phyloP scores from a whole-genome alignment of 2,797 vertebrate genomes.

The Chelidonichthys spinosus region DNA sequence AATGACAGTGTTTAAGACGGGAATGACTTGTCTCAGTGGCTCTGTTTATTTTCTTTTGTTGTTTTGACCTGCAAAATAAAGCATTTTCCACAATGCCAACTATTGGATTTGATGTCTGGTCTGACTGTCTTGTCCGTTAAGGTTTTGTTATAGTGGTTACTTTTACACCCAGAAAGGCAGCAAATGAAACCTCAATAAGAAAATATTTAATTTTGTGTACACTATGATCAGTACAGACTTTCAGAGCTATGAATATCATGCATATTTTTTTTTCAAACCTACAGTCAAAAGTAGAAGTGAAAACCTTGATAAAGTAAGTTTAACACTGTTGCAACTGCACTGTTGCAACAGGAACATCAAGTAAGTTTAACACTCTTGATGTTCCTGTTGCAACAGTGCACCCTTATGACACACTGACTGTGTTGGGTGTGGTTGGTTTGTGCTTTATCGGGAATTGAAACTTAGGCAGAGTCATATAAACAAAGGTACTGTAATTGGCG shows the following conservation, averaged over 20 bases:
- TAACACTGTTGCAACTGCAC: background rate
- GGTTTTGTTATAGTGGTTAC: conserved; percentile 12
- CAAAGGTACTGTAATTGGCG: too few species aligned
- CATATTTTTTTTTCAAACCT: background rate
- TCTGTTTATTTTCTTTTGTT: conserved; percentile 71
- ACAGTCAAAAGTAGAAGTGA: background rate
- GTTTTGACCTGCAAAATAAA: conserved; percentile 82
- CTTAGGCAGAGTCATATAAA: too few species aligned
- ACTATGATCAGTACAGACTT: background rate
- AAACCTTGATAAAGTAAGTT: accelerated
- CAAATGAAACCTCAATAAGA: background rate
- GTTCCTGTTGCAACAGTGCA: background rate
- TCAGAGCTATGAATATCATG: background rate
- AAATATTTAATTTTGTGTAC: background rate
- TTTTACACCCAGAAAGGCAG: background rate
- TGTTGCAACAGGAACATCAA: too few species aligned
- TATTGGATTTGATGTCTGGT: conserved; percentile 51
- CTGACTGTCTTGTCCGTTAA: conserved; percentile 2
- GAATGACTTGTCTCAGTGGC: conserved; percentile 67
- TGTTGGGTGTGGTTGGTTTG: conserved; percentile 12
- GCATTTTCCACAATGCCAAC: conserved; percentile 79
- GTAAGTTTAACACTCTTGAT: too few species aligned
- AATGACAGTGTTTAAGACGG: conserved; percentile 68
- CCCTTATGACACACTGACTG: background rate
- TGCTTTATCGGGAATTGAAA: too few species aligned